Base-by-base conservation (phyloP, 2,888 invertebrate genomes). In the Sylvicola fuscatus region DNA sequence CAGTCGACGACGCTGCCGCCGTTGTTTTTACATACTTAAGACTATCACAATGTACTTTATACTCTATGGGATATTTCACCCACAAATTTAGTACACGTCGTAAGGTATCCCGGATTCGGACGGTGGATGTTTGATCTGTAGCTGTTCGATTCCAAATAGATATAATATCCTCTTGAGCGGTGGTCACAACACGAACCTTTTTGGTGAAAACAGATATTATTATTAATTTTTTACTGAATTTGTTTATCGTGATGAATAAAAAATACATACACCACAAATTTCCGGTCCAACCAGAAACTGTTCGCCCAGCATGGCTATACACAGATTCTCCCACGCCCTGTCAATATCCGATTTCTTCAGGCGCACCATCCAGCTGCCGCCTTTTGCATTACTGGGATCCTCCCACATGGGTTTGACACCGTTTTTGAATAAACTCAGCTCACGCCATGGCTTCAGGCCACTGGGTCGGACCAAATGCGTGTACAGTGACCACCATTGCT, bases 371-470 rank as follows among this genome's bases (percentile, higher is more conserved):
- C 97, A 98, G 65, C 95, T 95, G 17, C 97, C 98, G 36, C 98
- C 97, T 56, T 82, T 80, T 53, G 81, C 78, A 62, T 98, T 98
- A 33, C 89, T 87, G 39, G 80, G 76, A 60, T 97, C 95, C 68
- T 98, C 98, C 98, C 97, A 98, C 86, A 98, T 95, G 14, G 97
- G 97, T 58, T 92, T 87, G 50, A 98, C 93, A 46, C 95, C 97
- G 49, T 90, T 54, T 67, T 97, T 97, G 61, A 98, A 98, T 40
- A 98, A 69, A 60, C 95, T 95, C 51, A 93, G 74, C 62, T 97
- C 93, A 50, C 89, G 74, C 50, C 87, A 86, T 14, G 86, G 81
- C 31, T 81, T 78, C 47, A 97, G 68, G 49, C 95, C 87, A 38
- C 81, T 75, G 35, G 95, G 86, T 49, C 92, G 72, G 44, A 80